Percentiles rank a stretch among this genome's conserved stretches.
phyloP scores from a whole-genome alignment of 1,140 invertebrate genomes.

The Trachymyrmex septentrionalis region DNA sequence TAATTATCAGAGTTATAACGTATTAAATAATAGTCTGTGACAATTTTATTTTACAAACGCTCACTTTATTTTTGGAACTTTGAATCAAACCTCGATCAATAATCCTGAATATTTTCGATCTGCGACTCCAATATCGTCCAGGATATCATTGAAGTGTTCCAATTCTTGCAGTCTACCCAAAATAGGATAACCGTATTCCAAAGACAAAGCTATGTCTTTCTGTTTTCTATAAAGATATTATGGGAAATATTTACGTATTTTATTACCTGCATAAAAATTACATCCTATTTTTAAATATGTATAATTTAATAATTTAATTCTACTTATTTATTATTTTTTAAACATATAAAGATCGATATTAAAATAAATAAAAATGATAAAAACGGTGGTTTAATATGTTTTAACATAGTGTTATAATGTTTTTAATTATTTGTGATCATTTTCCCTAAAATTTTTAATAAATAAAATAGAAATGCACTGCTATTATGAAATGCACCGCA shows the following conservation, averaged over 20 bases:
- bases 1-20: background rate
- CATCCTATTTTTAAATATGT: background rate
- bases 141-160: constrained; percentile 76
- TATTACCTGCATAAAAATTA: background rate
- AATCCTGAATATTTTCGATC: constrained; percentile 79
- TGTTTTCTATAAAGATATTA: background rate
- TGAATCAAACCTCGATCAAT: constrained; percentile 78
- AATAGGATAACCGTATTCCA: constrained; percentile 74
- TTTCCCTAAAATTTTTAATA: background rate
- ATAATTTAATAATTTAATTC: background rate
- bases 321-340: background rate
- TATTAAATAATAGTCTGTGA: background rate
- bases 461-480: background rate
- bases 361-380: background rate
- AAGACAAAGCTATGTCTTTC: background rate
- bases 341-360: background rate
- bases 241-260: background rate
- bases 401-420: background rate
- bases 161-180: constrained; percentile 80
- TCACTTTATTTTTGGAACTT: background rate
- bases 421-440: background rate
- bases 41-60: background rate
- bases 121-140: constrained; percentile 78
- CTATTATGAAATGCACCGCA: background rate
- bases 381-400: background rate